phyloP scores from a whole-genome alignment of 2,113 vertebrate species.

The Crotalus viridis region DNA sequence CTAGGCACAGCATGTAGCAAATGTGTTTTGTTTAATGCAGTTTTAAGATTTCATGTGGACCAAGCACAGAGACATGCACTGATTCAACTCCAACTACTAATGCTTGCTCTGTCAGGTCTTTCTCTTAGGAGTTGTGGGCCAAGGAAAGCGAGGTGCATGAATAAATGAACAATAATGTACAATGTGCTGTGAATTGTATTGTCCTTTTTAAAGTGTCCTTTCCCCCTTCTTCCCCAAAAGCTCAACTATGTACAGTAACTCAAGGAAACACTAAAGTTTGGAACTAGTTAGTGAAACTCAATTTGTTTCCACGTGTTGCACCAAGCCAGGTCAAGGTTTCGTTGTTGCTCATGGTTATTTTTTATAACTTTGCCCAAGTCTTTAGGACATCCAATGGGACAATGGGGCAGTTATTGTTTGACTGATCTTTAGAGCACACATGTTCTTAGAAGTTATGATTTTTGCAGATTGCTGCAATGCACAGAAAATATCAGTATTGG shows the following conservation, averaged over 20 bases:
- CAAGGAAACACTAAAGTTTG: not conserved
- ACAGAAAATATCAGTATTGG: not conserved
- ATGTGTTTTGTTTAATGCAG: not conserved
- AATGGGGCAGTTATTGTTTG: not conserved
- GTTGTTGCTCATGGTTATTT: not conserved
- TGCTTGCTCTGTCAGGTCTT: not conserved
- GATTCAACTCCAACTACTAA: not conserved
- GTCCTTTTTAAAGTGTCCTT: not conserved
- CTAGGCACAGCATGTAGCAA: not conserved
- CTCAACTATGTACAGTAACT: not conserved
- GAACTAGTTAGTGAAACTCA: not conserved
- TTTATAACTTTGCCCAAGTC: not conserved
- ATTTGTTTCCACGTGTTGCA: not conserved
- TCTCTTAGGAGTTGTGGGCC: not conserved
- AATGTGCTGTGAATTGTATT: not conserved
- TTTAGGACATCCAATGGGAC: not conserved
- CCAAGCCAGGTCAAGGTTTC: not conserved
- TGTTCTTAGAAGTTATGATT: not conserved
- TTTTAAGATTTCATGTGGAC: not conserved
- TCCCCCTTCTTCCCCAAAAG: not conserved
- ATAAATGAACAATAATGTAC: not conserved
- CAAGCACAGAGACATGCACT: not conserved
- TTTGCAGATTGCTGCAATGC: not conserved
- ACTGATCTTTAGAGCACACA: not conserved
- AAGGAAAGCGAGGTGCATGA: not conserved